A percentile compares a stretch with the other conserved stretches of the same genome.
Conservation (phyloP, 2,113 vertebrate genomes). For the Caretta caretta region DNA sequence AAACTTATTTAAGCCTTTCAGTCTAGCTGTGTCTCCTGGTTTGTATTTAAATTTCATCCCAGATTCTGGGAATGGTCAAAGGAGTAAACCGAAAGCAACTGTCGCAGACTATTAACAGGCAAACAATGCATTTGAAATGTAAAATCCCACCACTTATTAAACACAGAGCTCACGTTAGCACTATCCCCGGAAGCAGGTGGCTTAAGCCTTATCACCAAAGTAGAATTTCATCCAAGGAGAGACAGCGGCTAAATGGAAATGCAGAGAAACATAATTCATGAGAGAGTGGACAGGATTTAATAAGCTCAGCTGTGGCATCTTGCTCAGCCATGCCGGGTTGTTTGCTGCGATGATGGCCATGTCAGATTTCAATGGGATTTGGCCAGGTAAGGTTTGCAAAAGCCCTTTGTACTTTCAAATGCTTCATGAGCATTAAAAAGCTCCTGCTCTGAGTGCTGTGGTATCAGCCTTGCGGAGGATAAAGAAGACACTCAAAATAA, state of each 20-base stretch:
- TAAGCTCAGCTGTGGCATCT: background rate
- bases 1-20: accelerated
- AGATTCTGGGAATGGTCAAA: background rate
- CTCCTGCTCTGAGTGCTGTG: background rate
- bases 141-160: background rate
- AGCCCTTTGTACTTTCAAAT: constrained; percentile 10
- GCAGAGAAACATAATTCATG: constrained; percentile 58
- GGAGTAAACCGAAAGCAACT: accelerated
- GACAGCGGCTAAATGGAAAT: constrained; percentile 8
- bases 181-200: background rate
- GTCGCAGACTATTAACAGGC: background rate
- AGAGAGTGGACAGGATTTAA: background rate
- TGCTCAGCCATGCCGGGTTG: background rate
- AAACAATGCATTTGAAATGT: accelerated
- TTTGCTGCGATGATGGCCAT: background rate
- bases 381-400: background rate
- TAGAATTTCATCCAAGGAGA: constrained; percentile 3
- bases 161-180: accelerated
- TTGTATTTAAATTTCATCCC: background rate
- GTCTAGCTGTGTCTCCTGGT: accelerated
- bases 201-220: constrained; percentile 38
- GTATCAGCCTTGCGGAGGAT: background rate
- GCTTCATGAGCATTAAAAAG: accelerated
- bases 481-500: background rate
- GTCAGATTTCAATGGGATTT: background rate